phyloP scores from a whole-genome alignment of 2,797 vertebrate genomes.

The Alectoris magna region DNA sequence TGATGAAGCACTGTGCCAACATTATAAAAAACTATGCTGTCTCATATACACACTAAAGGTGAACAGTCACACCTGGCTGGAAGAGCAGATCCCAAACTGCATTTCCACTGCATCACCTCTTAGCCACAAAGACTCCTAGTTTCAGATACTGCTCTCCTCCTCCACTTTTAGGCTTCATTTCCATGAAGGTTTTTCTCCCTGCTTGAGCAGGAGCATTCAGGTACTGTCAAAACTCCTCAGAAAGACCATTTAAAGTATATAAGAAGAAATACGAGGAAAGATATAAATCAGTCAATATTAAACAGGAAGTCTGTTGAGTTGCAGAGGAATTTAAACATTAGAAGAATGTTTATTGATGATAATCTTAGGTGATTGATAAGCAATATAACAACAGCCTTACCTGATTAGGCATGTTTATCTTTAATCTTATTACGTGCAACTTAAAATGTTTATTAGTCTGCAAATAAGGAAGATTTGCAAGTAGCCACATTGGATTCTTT shows the following conservation, averaged over 20 bases:
- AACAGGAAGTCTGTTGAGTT: background rate
- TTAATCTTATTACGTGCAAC: background rate
- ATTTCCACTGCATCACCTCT: background rate
- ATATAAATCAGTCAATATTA: background rate
- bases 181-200: background rate
- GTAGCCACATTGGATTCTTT: constrained; percentile 25
- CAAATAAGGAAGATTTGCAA: background rate
- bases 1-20: background rate
- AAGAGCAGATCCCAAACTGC: background rate
- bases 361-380: background rate
- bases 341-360: background rate
- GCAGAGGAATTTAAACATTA: background rate
- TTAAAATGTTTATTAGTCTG: background rate
- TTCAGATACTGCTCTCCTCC: background rate
- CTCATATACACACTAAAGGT: background rate
- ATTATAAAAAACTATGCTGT: background rate
- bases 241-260: background rate
- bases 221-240: background rate
- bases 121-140: background rate
- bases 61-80: background rate
- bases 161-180: background rate
- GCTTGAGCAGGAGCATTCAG: background rate
- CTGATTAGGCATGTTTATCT: background rate
- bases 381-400: background rate
- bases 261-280: background rate